Evolutionary conservation across 2,797 vertebrate genomes (phyloP), one percentile per base, ranked within the genome.

Genomic region (Sebastolobus alascanus): DNA sequence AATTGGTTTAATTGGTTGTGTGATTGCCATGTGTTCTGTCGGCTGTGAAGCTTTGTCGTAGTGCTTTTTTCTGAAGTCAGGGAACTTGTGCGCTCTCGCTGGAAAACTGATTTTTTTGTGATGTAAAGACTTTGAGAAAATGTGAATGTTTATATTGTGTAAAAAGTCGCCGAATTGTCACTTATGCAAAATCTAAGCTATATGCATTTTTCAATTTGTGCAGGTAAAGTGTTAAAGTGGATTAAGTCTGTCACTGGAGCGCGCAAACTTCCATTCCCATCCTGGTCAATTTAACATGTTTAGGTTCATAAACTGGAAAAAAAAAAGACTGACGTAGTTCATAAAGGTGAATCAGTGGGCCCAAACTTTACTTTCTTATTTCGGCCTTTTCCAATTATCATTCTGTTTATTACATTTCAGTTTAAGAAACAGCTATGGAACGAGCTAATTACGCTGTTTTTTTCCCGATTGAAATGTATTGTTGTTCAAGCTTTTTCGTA

Each of bases 1-100:
- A 82, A 89, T 85, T 89, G 75, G 5, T 56, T 82, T 84, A 80
- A 90, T 85, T 89, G 77, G 59, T 55, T 55, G 2, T 90, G 50
- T 74, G 80, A 76, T 72, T 79, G 67, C 66, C 64, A 6, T 31
- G 84, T 67, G 81, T 43, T 75, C 1, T 46, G 66, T 10, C 11
- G 25, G 20, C 6, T 9, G 16, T 1, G 73, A 68, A 38, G 3
- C 38, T 77, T 70, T 68, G 58, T 38, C 10, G 4, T 37, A 3
- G 50, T 71, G 11, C n/a, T 20, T 43, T 43, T 54, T 10, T 13
- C 14, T 40, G 4, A 66, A 58, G 52, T 69, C 31, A n/a, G 5
- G 33, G 38, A 86, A 86, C 73, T 89, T 84, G 29, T 68, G 74
- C 73, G 59, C 54, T 65, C 37, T 33, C 5, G 8, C 12, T 20